Conservation (phyloP, 2,797 vertebrate genomes). For the Zenarchopterus dispar region DNA sequence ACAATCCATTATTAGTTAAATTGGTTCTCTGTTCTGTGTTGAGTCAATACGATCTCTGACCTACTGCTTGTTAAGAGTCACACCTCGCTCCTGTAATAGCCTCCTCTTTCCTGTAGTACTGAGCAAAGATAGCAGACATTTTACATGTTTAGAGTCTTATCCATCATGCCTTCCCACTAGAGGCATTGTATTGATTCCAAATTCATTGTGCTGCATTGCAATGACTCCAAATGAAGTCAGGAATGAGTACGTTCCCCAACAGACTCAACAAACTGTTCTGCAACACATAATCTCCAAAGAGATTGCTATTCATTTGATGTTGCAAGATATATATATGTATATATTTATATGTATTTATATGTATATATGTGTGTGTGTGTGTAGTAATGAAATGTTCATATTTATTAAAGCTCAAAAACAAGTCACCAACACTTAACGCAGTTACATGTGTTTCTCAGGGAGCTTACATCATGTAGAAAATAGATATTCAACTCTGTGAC, state of each 20-base stretch:
- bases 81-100: conserved; percentile 8
- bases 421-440: not conserved
- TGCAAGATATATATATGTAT: no score
- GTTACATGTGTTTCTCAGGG: conserved; percentile 5
- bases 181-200: conserved; percentile 4
- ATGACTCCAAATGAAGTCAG: not conserved
- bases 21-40: conserved; percentile 29
- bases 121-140: not conserved
- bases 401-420: not conserved
- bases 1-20: conserved; percentile 39
- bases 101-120: not conserved
- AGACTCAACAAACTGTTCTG: not conserved
- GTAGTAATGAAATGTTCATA: no score
- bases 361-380: no score
- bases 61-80: conserved; percentile 21
- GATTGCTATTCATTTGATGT: not conserved
- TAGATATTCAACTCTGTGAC: not conserved
- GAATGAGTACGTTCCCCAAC: not conserved
- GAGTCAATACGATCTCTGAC: conserved; percentile 48
- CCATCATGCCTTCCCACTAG: not conserved
- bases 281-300: not conserved
- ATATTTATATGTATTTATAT: no score
- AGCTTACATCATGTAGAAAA: not conserved
- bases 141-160: not conserved
- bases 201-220: not conserved